Evolutionary conservation across 2,113 vertebrate species (phyloP).

Genomic region (Rhizomys pruinosus): DNA sequence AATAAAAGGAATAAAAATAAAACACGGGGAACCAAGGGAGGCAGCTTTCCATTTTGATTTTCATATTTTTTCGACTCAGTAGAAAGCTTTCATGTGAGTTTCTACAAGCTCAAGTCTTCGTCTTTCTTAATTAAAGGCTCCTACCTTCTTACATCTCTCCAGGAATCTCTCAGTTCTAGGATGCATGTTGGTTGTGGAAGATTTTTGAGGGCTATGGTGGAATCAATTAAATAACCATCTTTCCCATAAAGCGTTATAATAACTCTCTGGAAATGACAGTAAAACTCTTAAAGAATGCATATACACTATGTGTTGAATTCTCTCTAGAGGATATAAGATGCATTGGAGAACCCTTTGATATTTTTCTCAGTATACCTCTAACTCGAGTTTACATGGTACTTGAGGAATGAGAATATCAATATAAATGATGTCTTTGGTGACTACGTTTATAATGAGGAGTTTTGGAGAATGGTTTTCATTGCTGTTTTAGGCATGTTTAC

Average conservation of each 20-base stretch:
- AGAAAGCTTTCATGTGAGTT: not conserved
- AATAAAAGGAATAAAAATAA: not conserved
- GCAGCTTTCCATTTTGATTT: not conserved
- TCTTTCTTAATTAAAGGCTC: not conserved
- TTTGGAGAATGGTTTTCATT: not conserved
- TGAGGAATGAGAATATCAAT: not conserved
- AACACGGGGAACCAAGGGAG: not conserved
- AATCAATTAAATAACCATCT: not conserved
- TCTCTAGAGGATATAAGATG: not conserved
- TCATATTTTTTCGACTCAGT: not conserved
- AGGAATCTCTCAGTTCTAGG: not conserved
- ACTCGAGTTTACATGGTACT: not conserved
- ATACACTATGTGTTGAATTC: not conserved
- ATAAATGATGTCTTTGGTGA: not conserved
- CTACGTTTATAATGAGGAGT: conserved; percentile 22
- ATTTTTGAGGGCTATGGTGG: not conserved
- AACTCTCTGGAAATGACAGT: not conserved
- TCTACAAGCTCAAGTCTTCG: not conserved
- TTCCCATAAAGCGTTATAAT: not conserved
- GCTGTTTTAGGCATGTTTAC: not conserved
- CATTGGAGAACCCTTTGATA: not conserved
- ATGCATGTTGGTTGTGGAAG: not conserved
- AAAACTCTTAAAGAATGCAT: not conserved
- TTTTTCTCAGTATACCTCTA: not conserved
- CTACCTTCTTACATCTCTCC: accelerated